These are phyloP conservation scores for Dasypus novemcinctus DNA, from an alignment of 2,113 vertebrate genomes.

Conservation along the genomic window DNA sequence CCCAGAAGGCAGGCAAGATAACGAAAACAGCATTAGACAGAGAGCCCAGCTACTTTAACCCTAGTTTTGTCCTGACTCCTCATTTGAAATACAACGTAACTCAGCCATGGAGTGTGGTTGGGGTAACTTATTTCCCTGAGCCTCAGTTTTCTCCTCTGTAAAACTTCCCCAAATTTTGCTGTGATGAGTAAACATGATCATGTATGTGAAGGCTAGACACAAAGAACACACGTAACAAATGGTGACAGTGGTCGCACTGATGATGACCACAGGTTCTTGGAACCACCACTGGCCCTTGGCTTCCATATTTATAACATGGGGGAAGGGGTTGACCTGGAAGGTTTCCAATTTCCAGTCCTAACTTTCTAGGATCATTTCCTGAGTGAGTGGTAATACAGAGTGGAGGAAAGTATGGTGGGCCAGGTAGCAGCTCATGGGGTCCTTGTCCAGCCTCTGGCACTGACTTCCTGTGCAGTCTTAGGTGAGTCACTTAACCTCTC, in stretches of 20 bases:
- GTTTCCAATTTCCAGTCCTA: background rate
- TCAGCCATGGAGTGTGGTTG: background rate
- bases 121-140: background rate
- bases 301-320: background rate
- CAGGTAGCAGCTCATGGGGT: background rate
- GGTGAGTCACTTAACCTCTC: background rate
- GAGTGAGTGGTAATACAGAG: background rate
- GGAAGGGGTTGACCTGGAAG: background rate
- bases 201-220: background rate
- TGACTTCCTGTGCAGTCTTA: background rate
- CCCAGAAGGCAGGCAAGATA: background rate
- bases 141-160: conserved; percentile 6
- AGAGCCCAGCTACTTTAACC: background rate
- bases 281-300: background rate
- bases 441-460: background rate
- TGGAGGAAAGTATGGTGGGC: background rate
- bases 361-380: background rate
- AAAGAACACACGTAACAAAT: background rate
- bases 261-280: background rate
- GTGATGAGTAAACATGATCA: background rate
- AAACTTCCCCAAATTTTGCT: background rate
- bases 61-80: conserved; percentile 1
- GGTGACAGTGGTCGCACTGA: background rate
- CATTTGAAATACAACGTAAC: background rate
- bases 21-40: background rate